Percentiles rank a stretch among this genome's conserved stretches.
Evolutionary conservation across 2,113 vertebrate genomes (phyloP).

Genomic region (Gasterosteus aculeatus): DNA sequence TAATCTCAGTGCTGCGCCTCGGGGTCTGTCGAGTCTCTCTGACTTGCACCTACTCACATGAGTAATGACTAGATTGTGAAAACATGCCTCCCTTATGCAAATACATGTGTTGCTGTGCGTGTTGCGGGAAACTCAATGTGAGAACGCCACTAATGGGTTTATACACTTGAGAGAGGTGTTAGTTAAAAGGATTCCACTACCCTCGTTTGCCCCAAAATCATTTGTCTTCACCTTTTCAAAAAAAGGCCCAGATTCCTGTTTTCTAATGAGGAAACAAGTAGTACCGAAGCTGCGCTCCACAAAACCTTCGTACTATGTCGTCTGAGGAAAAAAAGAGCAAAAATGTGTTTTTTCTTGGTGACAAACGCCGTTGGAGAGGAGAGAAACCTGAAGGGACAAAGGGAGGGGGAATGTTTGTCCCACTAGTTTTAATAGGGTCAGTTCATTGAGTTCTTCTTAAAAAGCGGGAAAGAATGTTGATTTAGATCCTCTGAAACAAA

Average conservation of each 20-base stretch:
- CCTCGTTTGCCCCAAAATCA: constrained; percentile 35
- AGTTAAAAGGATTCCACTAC: constrained; percentile 54
- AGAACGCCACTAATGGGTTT: constrained; percentile 43
- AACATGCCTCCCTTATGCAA: not conserved
- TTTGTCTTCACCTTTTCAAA: constrained; percentile 53
- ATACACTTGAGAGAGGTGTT: constrained; percentile 45
- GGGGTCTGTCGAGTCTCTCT: constrained; percentile 1
- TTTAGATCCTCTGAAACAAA: constrained; percentile 23
- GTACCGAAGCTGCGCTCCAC: constrained; percentile 23
- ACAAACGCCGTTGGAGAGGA: not conserved
- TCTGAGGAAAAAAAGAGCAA: constrained; percentile 31
- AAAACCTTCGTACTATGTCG: constrained; percentile 6
- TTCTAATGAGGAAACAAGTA: constrained; percentile 55
- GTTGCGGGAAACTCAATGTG: constrained; percentile 17
- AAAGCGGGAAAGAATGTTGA: constrained; percentile 18
- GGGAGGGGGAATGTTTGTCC: constrained; percentile 22
- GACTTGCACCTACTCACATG: constrained; percentile 9
- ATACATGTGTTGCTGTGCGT: not conserved
- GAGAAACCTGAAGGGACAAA: constrained; percentile 22
- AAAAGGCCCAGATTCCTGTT: constrained; percentile 38
- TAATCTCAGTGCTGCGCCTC: constrained; percentile 17
- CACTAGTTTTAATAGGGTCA: constrained; percentile 28
- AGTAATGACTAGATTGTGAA: constrained; percentile 26
- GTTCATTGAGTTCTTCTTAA: constrained; percentile 15
- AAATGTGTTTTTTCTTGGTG: constrained; percentile 9